Evolutionary conservation across 2,797 vertebrate species (phyloP), one percentile per base, ranked within the genome.

Genomic region (Hafferia zeledoni): DNA sequence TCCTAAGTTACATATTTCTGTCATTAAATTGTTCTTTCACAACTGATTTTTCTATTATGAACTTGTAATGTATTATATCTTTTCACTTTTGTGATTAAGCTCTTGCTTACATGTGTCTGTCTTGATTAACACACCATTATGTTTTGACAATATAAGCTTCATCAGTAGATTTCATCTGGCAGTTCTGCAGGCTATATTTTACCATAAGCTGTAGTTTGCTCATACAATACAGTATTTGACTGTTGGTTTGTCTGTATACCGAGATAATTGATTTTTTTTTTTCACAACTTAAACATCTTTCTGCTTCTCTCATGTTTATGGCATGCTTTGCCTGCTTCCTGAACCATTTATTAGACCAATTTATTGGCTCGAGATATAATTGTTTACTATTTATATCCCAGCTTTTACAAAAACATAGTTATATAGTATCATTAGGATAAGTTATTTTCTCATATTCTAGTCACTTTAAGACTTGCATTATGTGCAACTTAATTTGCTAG

Each of bases 1-100:
- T 82, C 46, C 20, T 77, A 55, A 9, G 8, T 9, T 35, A 3
- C 0, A 0, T 57, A 30, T 19, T 35, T 83, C 39, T 80, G 17
- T 65, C 13, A 10, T 6, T 57, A 59, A 10, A 13, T 50, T 72
- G 6, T 41, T 76, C 27, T 80, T 88, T 90, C 13, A 9, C 13
- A 23, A 15, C 3, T 57, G 47, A 24, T 57, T 91, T 87, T 80
- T 70, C 33, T 53, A 27, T 37, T 80, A 13, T 57, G 17, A 47
- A 63, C 13, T 64, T 64, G 1, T 25, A 35, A 8, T 50, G 2
- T 83, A 22, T 64, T 83, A 22, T 64, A 71, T 79, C 6, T 47
- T 90, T 44, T 64, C 8, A 50, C 13, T 72, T 75, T 15, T 4
- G 14, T 59, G 41, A 63, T 56, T 41, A n/a, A 81, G 31, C 4